These are phyloP conservation scores for Bothrops jararaca DNA, from an alignment of 2,113 vertebrate genomes.

Conservation along the genomic window DNA sequence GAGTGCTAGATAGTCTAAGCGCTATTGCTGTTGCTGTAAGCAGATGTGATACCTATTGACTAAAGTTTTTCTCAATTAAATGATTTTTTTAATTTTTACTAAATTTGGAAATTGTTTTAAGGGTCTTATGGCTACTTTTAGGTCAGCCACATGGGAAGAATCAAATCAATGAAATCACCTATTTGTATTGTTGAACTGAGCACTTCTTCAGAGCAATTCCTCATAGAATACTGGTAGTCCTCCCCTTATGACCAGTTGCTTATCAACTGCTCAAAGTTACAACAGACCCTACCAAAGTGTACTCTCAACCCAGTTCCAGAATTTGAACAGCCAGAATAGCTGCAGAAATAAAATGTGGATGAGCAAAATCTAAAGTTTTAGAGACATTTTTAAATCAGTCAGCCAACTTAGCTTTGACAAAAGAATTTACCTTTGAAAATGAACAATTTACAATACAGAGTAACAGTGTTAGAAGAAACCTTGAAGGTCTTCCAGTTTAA, in stretches of 20 bases:
- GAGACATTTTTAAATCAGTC: conserved; percentile 36
- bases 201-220: background rate
- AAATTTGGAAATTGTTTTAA: background rate
- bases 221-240: background rate
- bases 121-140: background rate
- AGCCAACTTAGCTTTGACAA: background rate
- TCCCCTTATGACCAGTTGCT: too few species aligned
- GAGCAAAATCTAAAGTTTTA: background rate
- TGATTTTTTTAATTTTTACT: background rate
- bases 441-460: fast-evolving
- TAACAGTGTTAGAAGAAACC: too few species aligned
- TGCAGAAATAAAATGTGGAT: fast-evolving
- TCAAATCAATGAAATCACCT: background rate
- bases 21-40: too few species aligned
- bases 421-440: fast-evolving
- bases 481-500: too few species aligned
- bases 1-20: background rate
- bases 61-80: background rate
- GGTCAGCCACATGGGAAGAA: background rate
- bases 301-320: too few species aligned
- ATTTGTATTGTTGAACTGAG: background rate
- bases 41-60: too few species aligned
- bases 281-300: too few species aligned
- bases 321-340: too few species aligned
- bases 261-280: too few species aligned